Base-by-base conservation (phyloP, 2,797 vertebrate genomes). In the Rhabdophis nuchalis region DNA sequence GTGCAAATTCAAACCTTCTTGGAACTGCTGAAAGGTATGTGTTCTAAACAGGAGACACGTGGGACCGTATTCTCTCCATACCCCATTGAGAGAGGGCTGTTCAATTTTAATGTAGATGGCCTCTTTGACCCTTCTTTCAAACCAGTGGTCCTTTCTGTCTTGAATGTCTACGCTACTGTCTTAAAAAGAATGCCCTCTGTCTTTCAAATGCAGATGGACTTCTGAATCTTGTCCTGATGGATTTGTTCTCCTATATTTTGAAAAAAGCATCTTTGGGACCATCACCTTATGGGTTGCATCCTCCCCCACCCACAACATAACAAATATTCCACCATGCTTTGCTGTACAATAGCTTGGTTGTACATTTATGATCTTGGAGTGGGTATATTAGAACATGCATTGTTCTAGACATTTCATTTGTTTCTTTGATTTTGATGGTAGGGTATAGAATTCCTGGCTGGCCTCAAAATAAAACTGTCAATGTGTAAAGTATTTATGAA, bases 401-500 rank as follows among this genome's bases (percentile, higher is more conserved):
- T 68, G 36, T 77, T 41, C 36, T 46, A 46, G 72, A 25, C 20
- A 82, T 82, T 82, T 82, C 53, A 93, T 93, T 94, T 91, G 29
- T 77, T 93, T 92, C 93, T n/a, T 89, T 92, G 87, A 16, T 85
- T 60, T 56, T 85, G 88, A 53, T 53, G 52, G 41, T 27, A 64
- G 53, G 64, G 4, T 77, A 89, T 50, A 61, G 23, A 54, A 60
- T 90, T 90, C 41, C 12, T 89, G 85, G 2, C 93, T 93, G 52
- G 20, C 87, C 92, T 57, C 64, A 61, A 86, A 93, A 93, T 89
- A 36, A 1, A 50, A 50, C 46, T 16, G 53, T 54, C 53, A 54
- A 13, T 54, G 53, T 54, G 13, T 54, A 54, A 54, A 54, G 53
- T 3, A 54, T 13, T 13, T 54, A 54, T 54, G 53, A 54, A 54